Conservation (phyloP, 2,113 vertebrate genomes). For the Serinus canaria region DNA sequence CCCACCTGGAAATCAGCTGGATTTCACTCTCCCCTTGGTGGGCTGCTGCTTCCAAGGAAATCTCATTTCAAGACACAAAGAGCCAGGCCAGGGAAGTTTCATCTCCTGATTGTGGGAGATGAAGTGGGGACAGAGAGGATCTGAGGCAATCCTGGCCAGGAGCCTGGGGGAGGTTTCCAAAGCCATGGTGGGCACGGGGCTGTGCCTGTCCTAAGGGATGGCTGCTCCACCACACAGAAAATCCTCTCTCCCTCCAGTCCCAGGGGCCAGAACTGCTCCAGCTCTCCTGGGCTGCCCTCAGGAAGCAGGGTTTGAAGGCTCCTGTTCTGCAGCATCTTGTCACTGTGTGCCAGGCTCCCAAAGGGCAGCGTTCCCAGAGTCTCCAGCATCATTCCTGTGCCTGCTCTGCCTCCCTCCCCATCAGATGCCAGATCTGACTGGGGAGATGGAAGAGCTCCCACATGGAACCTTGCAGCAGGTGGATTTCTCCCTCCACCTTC, state of each 20-base stretch:
- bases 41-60: background rate
- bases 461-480: background rate
- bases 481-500: background rate
- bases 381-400: background rate
- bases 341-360: background rate
- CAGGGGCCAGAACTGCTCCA: background rate
- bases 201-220: background rate
- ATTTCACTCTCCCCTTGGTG: background rate
- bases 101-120: background rate
- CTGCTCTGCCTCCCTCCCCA: background rate
- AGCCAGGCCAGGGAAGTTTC: slow-evolving; percentile 3
- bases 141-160: background rate
- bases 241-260: background rate
- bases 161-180: background rate
- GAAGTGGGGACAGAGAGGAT: background rate
- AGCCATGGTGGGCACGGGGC: background rate
- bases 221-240: background rate
- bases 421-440: background rate
- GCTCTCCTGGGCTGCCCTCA: background rate
- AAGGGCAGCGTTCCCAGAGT: background rate
- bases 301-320: background rate
- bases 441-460: background rate
- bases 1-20: slow-evolving; percentile 5
- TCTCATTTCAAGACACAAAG: slow-evolving; percentile 10
- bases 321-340: background rate